These are phyloP conservation scores for Apamea monoglypha DNA, from an alignment of 2,888 invertebrate genomes.

Conservation along the genomic window DNA sequence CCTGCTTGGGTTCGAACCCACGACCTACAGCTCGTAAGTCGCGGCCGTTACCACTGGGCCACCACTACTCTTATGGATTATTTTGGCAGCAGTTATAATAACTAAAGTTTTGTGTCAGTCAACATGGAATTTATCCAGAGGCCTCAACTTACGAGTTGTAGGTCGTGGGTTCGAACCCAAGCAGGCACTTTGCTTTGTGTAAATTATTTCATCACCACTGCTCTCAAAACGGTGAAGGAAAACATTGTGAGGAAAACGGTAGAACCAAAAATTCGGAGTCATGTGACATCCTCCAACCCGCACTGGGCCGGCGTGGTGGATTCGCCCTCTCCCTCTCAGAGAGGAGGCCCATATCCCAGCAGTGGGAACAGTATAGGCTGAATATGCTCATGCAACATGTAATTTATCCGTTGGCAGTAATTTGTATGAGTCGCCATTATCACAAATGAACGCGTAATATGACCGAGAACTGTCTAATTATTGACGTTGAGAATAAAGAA, in stretches of 20 bases:
- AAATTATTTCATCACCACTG: not conserved
- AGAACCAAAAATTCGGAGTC: not conserved
- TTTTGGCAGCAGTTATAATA: not conserved
- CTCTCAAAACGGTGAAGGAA: not conserved
- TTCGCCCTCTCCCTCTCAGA: not conserved
- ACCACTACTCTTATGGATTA: not conserved
- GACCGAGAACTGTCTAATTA: not conserved
- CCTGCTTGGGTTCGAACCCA: no score
- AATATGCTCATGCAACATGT: not conserved
- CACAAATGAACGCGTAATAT: not conserved
- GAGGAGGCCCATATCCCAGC: not conserved
- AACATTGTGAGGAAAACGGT: no score
- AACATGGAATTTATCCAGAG: not conserved
- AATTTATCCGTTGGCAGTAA: slow-evolving; percentile 4
- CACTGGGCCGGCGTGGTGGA: not conserved
- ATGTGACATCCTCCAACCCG: not conserved
- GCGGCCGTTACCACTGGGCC: no score
- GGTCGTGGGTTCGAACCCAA: not conserved
- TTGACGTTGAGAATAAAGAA: not conserved
- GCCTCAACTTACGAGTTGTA: not conserved
- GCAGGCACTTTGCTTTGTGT: not conserved
- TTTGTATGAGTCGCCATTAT: not conserved
- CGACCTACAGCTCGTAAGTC: no score
- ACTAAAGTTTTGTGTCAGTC: not conserved
- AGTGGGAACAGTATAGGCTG: not conserved